A percentile compares a stretch with the other conserved stretches of the same genome.
Evolutionary conservation across 2,888 invertebrate genomes (phyloP).

Genomic region (Leucozona laternaria): DNA sequence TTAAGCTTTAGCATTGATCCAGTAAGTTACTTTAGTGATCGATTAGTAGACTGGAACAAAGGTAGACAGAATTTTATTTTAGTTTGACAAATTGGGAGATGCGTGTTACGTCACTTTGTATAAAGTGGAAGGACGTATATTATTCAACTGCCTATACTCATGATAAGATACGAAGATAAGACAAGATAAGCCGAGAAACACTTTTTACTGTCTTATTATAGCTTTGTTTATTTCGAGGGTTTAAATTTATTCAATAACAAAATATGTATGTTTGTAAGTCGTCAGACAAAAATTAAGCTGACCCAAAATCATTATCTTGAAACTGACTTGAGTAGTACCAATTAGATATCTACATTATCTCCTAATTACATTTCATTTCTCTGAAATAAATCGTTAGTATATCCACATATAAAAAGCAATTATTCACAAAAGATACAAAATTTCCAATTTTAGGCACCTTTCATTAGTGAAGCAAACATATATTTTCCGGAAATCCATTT

Average conservation of each 20-base stretch:
- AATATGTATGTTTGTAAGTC: background rate
- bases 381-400: background rate
- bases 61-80: too few relatives aligned
- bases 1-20: too few relatives aligned
- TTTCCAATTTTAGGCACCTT: constrained; percentile 44
- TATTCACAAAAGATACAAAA: constrained; percentile 3
- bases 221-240: background rate
- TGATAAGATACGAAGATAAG: constrained; percentile 2
- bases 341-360: background rate
- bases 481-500: constrained; percentile 62
- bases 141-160: background rate
- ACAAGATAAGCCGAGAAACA: background rate
- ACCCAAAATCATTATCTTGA: background rate
- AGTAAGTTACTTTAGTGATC: too few relatives aligned
- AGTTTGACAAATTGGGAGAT: too few relatives aligned
- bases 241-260: background rate
- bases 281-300: background rate
- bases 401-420: background rate
- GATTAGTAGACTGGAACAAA: too few relatives aligned
- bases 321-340: background rate
- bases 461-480: constrained; percentile 56
- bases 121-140: background rate
- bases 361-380: background rate
- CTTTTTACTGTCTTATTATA: background rate
- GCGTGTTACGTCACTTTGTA: background rate